phyloP scores from a whole-genome alignment of 2,888 invertebrate species.

The Pachymerium ferrugineum region DNA sequence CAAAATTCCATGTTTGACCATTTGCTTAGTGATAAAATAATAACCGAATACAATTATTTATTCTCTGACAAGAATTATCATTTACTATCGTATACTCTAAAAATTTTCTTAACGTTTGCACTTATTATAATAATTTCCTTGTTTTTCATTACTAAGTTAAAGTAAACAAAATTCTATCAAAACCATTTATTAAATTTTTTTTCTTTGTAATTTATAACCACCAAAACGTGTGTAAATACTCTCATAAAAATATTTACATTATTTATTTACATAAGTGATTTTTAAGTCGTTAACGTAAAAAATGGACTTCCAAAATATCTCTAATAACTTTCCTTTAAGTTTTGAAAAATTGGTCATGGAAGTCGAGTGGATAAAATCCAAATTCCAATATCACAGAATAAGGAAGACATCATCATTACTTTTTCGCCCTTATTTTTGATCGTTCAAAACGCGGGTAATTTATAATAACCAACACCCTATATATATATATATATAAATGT shows the following conservation, averaged over 20 bases:
- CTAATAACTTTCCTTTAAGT: no score
- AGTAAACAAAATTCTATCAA: neutral
- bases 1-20: no score
- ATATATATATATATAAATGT: neutral
- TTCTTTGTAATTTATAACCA: neutral
- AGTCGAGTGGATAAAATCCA: neutral
- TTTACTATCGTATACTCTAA: no score
- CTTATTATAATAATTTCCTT: neutral
- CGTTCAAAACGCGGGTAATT: no score
- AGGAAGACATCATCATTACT: neutral
- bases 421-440: neutral
- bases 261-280: neutral
- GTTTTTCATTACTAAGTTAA: neutral
- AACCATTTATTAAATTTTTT: neutral
- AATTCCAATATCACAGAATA: neutral
- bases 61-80: no score
- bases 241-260: conserved; percentile 3
- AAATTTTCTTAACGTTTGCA: no score
- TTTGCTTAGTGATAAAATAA: no score
- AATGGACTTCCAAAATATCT: no score
- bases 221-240: neutral
- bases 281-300: no score
- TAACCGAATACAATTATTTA: no score
- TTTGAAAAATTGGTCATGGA: neutral
- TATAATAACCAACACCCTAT: neutral